These are phyloP conservation scores for Bactericera cockerelli DNA, from an alignment of 1,140 invertebrate genomes.

Conservation along the genomic window DNA sequence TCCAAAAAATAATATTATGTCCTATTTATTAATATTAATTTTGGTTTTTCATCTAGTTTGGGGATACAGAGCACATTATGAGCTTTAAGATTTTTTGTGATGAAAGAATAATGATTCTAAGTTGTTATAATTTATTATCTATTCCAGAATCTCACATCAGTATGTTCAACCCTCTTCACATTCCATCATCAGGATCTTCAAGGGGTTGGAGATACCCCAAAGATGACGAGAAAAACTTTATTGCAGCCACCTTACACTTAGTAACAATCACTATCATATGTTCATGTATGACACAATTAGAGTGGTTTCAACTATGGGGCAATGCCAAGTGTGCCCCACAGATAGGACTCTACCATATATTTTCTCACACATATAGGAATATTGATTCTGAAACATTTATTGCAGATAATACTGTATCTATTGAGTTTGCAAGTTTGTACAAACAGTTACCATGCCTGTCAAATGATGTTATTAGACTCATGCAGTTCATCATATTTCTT, in stretches of 20 bases:
- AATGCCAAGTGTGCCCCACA: constrained; percentile 31
- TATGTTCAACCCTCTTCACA: background rate
- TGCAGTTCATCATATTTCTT: constrained; percentile 35
- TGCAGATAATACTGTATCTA: background rate
- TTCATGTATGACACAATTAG: constrained; percentile 34
- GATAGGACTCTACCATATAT: constrained; percentile 34
- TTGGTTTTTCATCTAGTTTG: too few relatives aligned
- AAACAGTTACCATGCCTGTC: constrained; percentile 11
- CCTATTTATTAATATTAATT: too few relatives aligned
- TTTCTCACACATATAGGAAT: constrained; percentile 15
- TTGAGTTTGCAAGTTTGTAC: background rate
- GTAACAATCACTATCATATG: constrained; percentile 34
- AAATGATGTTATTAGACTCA: constrained; percentile 30
- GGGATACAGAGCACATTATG: too few relatives aligned
- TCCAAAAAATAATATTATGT: too few relatives aligned
- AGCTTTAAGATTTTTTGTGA: too few relatives aligned
- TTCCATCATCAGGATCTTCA: background rate
- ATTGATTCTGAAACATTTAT: constrained; percentile 11
- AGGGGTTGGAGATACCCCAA: constrained; percentile 20
- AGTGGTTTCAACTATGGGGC: constrained; percentile 36
- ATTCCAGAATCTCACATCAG: too few relatives aligned
- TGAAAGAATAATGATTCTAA: too few relatives aligned
- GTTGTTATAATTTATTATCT: too few relatives aligned
- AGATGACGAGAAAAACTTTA: constrained; percentile 32
- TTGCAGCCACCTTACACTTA: constrained; percentile 36